Evolutionary conservation across 2,888 invertebrate species (phyloP).

Genomic region (Plebejus melissa): DNA sequence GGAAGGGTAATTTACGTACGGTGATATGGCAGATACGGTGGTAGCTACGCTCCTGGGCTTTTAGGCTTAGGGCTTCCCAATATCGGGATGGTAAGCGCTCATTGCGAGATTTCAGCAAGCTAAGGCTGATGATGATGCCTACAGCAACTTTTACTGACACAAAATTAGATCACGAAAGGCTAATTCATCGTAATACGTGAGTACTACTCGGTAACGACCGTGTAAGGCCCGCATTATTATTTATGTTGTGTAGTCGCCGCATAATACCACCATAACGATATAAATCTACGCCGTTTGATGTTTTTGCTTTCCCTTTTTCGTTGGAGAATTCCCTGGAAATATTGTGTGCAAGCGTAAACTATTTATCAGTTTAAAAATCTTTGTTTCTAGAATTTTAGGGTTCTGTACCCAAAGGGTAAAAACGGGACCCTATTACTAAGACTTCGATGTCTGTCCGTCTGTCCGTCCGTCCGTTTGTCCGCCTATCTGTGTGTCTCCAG

Average conservation of each 20-base stretch:
- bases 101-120: too few relatives aligned
- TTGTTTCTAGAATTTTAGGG: neutral
- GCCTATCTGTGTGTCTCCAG: too few relatives aligned
- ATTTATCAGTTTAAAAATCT: neutral
- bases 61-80: neutral
- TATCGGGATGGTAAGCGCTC: too few relatives aligned
- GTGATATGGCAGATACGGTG: too few relatives aligned
- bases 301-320: slow-evolving; percentile 57
- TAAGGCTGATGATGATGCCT: too few relatives aligned
- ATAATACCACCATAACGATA: slow-evolving; percentile 76
- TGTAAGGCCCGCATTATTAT: slow-evolving; percentile 76
- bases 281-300: slow-evolving; percentile 71
- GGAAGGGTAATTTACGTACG: too few relatives aligned
- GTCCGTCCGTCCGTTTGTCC: too few relatives aligned
- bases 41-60: neutral
- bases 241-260: slow-evolving; percentile 76
- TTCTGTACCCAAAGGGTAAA: too few relatives aligned
- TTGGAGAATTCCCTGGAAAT: neutral
- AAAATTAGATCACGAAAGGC: slow-evolving; percentile 40
- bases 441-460: too few relatives aligned
- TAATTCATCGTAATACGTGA: slow-evolving; percentile 42
- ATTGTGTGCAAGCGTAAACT: neutral
- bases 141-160: slow-evolving; percentile 33
- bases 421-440: too few relatives aligned
- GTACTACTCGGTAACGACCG: slow-evolving; percentile 70